These are phyloP conservation scores for Glomeris maerens DNA, from an alignment of 1,140 invertebrate species.

Conservation along the genomic window DNA sequence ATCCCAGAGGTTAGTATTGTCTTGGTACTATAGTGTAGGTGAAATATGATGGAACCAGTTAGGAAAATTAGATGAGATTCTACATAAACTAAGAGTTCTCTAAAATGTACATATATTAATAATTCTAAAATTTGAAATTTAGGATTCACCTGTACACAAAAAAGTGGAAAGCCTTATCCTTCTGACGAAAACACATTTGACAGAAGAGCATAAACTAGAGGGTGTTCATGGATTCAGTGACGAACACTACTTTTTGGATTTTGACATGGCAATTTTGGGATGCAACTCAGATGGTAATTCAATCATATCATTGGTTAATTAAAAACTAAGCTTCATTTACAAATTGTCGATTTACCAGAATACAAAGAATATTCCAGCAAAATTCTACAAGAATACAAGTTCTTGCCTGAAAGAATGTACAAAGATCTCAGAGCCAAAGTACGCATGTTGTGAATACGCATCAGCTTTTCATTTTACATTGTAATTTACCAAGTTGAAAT, in stretches of 20 bases:
- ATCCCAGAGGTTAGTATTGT: slow-evolving; percentile 10
- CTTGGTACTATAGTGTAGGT: not conserved
- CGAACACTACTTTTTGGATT: slow-evolving; percentile 44
- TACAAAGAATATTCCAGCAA: slow-evolving; percentile 38
- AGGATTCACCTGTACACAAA: slow-evolving; percentile 32
- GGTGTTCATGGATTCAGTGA: slow-evolving; percentile 41
- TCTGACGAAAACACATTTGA: slow-evolving; percentile 39
- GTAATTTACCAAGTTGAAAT: slow-evolving; percentile 12
- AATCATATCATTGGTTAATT: not conserved
- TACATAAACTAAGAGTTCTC: not conserved
- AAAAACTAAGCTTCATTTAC: slow-evolving; percentile 2
- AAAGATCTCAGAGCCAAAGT: slow-evolving; percentile 42
- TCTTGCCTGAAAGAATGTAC: slow-evolving; percentile 40
- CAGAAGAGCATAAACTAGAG: slow-evolving; percentile 42
- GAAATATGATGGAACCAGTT: not conserved
- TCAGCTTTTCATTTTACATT: too few relatives aligned
- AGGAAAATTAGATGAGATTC: not conserved
- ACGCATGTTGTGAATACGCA: too few relatives aligned
- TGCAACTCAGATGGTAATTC: slow-evolving; percentile 26
- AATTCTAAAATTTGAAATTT: slow-evolving; percentile 3
- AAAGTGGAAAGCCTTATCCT: slow-evolving; percentile 37
- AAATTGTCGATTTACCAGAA: slow-evolving; percentile 15
- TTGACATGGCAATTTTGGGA: slow-evolving; percentile 44
- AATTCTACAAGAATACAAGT: slow-evolving; percentile 41
- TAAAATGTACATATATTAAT: not conserved